A percentile compares a stretch with the other conserved stretches of the same genome.
Evolutionary conservation across 2,888 invertebrate genomes (phyloP).

Genomic region (Trachelus iudaicus): DNA sequence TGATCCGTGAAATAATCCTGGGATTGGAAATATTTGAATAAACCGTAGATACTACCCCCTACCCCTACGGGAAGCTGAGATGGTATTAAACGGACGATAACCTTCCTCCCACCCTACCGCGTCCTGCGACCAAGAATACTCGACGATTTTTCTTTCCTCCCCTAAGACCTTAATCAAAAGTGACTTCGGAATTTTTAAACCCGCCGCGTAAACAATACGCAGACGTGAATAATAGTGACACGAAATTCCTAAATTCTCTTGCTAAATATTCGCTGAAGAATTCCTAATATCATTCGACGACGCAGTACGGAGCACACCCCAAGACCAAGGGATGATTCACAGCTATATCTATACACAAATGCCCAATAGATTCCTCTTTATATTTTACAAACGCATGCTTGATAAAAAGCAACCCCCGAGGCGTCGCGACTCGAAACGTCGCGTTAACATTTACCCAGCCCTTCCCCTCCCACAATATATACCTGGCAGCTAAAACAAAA

Average conservation of each 20-base stretch:
- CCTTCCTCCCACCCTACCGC: background rate
- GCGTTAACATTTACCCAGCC: background rate
- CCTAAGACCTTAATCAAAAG: background rate
- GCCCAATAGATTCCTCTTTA: background rate
- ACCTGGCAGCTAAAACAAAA: background rate
- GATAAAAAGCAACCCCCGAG: background rate
- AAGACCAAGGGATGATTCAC: background rate
- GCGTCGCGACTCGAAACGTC: background rate
- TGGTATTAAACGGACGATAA: background rate
- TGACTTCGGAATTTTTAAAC: background rate
- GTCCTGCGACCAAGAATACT: background rate
- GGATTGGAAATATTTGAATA: slow-evolving; percentile 25
- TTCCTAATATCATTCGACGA: background rate
- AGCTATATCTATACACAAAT: background rate
- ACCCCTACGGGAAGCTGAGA: background rate
- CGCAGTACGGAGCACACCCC: background rate
- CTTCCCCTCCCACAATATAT: background rate
- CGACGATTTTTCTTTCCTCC: background rate
- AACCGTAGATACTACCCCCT: slow-evolving; percentile 8
- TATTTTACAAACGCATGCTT: background rate
- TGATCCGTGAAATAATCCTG: slow-evolving; percentile 24
- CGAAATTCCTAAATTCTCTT: background rate
- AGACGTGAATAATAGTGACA: background rate
- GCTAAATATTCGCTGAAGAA: background rate
- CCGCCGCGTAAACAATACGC: background rate